Evolutionary conservation across 2,888 invertebrate species (phyloP), one percentile per base, ranked within the genome.

Genomic region (Xestia sexstrigata): DNA sequence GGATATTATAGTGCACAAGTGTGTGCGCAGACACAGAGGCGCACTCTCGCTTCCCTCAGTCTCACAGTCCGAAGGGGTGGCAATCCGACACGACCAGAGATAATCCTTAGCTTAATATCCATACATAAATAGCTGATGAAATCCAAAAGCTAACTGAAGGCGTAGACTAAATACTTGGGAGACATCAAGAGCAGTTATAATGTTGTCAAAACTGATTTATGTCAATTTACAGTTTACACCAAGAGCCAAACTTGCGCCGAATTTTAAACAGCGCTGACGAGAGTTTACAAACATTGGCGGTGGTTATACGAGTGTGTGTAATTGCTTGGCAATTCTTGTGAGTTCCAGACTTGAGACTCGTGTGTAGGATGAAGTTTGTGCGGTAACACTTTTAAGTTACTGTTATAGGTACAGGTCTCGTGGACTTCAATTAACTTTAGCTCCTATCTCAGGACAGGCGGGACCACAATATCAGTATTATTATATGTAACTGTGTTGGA

Each of bases 271-370:
- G 49, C 35, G 15, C 35, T 26, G 60, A 70, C 67, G 63, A 26
- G 68, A 77, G 70, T 63, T 68, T 70, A 68, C 80, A 70, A 70
- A 81, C 70, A 71, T 39, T 49, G 62, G 8, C 47, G 55, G 45
- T 26, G 82, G 70, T 71, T 70, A 49, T 49, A 60, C 83, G 45
- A 72, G 62, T 30, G 26, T 79, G 83, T 82, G 87, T 87, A 83
- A 89, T 88, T 89, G 87, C 79, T 84, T 73, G 70, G 68, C 74
- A 81, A 69, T 85, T 78, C 86, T 76, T 85, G 79, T 76, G 78
- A 83, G 80, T 72, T 67, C 65, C 67, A 69, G 35, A 49, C 55
- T 75, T 65, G 47, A 70, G 70, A 70, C 17, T 42, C 8, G 20
- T 70, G 35, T 45, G 55, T 23, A 35, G 68, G 17, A 17, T 20